These are phyloP conservation scores for Nothocercus nigrocapillus DNA, from an alignment of 2,113 vertebrate genomes.

Conservation along the genomic window DNA sequence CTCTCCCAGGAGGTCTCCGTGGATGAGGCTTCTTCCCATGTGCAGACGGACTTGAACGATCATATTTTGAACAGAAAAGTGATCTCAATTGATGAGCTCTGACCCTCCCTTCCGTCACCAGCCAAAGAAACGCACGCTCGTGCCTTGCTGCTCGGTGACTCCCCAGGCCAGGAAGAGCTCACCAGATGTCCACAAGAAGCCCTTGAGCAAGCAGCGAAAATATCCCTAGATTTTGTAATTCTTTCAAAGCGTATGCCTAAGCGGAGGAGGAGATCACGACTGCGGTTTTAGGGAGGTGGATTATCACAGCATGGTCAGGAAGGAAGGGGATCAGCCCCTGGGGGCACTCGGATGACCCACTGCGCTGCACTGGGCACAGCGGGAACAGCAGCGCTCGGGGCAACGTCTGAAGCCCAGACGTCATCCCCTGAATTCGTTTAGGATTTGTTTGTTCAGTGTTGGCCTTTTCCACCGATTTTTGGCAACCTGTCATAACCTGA, in stretches of 20 bases:
- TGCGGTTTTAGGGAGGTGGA: neutral
- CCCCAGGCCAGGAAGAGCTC: neutral
- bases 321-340: neutral
- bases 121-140: neutral
- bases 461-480: neutral
- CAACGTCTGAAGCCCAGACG: too few species aligned
- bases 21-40: neutral
- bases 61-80: neutral
- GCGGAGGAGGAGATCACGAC: neutral
- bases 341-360: too few species aligned
- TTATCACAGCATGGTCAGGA: neutral
- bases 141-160: neutral
- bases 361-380: too few species aligned
- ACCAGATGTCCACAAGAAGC: neutral
- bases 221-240: neutral
- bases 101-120: neutral
- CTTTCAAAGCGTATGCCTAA: accelerated
- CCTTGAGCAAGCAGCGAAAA: neutral
- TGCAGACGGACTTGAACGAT: neutral
- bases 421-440: neutral
- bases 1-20: neutral
- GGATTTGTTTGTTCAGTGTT: neutral
- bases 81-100: neutral
- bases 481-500: neutral
- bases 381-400: too few species aligned